Evolutionary conservation across 2,797 vertebrate genomes (phyloP), one percentile per base, ranked within the genome.

Genomic region (Xenops minutus): DNA sequence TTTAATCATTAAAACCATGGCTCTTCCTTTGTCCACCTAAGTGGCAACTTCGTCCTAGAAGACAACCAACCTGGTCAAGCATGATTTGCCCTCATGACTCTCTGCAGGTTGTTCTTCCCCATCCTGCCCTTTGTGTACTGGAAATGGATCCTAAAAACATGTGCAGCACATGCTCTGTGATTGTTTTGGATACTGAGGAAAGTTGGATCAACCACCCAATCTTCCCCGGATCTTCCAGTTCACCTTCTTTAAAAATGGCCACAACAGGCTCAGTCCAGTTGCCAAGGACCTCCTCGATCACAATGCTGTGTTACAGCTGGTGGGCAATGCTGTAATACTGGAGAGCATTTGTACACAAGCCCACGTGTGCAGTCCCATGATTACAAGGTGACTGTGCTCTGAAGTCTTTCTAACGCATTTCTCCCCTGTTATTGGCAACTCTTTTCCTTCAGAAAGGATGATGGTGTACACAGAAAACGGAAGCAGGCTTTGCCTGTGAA

Each of bases 211-310:
- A 63, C 7, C 8, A 63, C 10, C 7, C 62, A 16, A 21, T 44
- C 44, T 6, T 69, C 39, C 18, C 21, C 1, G 2, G 27, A 51
- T 55, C 8, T 39, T 80, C 12, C 30, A 48, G 32, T n/a, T 51
- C 7, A 46, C 4, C 4, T 39, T 36, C 51, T 39, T 34, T 8
- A 49, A 36, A 78, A 82, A 52, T 3, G 9, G 36, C 41, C 26
- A 61, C 15, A 64, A 36, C 9, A 61, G 18, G 9, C 26, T 59
- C 26, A 46, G 10, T 12, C 48, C 19, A 29, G 26, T 10, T 55
- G 36, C 17, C 1, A 5, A n/a, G 17, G 30, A 26, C 10, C 9
- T 75, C 10, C 48, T 36, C 0, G 0, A 36, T 26, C 18, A 10
- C 39, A 54, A 0, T 15, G 39, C 6, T 29, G 49, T 66, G 37